phyloP scores from a whole-genome alignment of 92 coral and sea anemone species.

The Actinostola sp. region DNA sequence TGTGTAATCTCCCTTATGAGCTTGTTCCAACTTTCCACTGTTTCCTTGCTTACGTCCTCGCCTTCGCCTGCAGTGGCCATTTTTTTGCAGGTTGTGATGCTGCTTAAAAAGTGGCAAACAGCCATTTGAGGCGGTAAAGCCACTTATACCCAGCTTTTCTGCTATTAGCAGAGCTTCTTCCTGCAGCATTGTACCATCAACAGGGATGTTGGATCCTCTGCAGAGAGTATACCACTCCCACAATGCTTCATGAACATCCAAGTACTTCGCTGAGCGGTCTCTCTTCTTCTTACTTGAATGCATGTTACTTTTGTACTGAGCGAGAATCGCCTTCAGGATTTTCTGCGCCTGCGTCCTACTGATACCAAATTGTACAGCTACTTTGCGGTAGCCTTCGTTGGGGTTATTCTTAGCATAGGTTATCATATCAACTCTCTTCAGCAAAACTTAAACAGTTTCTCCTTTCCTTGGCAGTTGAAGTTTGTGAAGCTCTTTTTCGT shows the following conservation, averaged over 20 bases:
- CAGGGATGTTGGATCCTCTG: slow-evolving; percentile 48
- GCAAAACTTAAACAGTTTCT: slow-evolving; percentile 24
- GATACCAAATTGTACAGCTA: slow-evolving; percentile 52
- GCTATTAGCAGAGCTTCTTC: slow-evolving; percentile 64
- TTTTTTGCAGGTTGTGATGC: slow-evolving; percentile 44
- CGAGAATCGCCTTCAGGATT: slow-evolving; percentile 47
- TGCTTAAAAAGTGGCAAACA: slow-evolving; percentile 51
- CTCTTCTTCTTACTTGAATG: slow-evolving; percentile 43
- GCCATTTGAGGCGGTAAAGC: slow-evolving; percentile 58
- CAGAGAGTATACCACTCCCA: slow-evolving; percentile 58
- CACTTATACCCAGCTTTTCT: slow-evolving; percentile 46
- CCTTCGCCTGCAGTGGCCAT: slow-evolving; percentile 31
- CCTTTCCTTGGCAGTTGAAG: slow-evolving; percentile 11
- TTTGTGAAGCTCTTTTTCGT: no score
- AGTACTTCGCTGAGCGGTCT: slow-evolving; percentile 44
- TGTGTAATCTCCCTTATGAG: slow-evolving; percentile 36
- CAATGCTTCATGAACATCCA: slow-evolving; percentile 42
- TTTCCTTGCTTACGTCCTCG: slow-evolving; percentile 19
- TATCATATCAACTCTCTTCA: slow-evolving; percentile 32
- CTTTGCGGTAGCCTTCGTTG: slow-evolving; percentile 47
- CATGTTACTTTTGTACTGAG: slow-evolving; percentile 33
- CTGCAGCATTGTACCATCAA: slow-evolving; percentile 50
- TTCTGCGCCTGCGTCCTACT: slow-evolving; percentile 59
- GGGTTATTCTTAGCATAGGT: slow-evolving; percentile 48
- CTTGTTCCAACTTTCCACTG: slow-evolving; percentile 31